These are phyloP conservation scores for Xyrauchen texanus DNA, from an alignment of 2,113 vertebrate species.

Conservation along the genomic window DNA sequence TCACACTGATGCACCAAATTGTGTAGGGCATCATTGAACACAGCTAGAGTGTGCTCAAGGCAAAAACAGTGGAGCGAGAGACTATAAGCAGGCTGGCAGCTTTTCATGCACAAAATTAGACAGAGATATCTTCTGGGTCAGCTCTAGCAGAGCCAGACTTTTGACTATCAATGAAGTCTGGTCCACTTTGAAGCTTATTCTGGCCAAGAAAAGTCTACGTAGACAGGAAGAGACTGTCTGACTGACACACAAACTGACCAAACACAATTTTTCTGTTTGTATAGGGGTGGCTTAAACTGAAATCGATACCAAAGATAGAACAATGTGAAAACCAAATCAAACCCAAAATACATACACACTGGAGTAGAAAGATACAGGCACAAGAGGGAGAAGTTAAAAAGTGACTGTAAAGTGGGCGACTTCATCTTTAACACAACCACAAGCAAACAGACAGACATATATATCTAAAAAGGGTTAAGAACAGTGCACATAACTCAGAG, in stretches of 20 bases:
- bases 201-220: not conserved
- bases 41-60: not conserved
- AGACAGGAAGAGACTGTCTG: no score
- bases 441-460: not conserved
- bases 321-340: no score
- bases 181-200: not conserved
- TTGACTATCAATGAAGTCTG: not conserved
- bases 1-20: not conserved
- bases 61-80: constrained; percentile 2
- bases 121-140: constrained; percentile 17
- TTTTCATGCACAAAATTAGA: not conserved
- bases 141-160: not conserved
- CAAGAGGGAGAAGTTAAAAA: no score
- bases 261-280: no score
- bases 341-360: no score
- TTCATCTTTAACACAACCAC: not conserved
- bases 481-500: not conserved
- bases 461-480: not conserved
- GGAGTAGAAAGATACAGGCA: no score
- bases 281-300: no score
- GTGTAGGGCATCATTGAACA: not conserved
- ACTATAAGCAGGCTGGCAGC: not conserved
- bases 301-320: no score
- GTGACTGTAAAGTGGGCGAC: no score
- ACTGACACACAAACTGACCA: no score